phyloP scores from a whole-genome alignment of 2,888 invertebrate genomes.

The Eutolmus rufibarbis region DNA sequence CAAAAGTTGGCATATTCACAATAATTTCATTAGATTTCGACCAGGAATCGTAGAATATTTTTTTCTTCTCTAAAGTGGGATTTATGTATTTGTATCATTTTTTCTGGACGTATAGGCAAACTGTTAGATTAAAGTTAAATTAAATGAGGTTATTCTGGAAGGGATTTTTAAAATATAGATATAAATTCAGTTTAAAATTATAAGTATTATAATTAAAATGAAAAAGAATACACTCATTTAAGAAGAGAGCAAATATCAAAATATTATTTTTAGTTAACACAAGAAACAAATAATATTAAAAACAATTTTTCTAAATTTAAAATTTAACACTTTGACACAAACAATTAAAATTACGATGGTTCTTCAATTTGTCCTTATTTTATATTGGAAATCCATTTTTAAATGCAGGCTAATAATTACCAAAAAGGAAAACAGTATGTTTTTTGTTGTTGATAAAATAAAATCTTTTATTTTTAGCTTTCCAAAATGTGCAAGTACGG shows the following conservation, averaged over 20 bases:
- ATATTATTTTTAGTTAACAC: background rate
- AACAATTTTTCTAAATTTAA: background rate
- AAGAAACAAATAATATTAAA: too few relatives aligned
- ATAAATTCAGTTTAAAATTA: background rate
- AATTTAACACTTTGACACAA: background rate
- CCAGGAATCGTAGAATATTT: background rate
- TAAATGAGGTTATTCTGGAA: background rate
- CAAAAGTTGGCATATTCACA: background rate
- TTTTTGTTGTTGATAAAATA: too few relatives aligned
- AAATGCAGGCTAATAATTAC: background rate
- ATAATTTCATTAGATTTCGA: background rate
- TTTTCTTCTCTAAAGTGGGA: background rate
- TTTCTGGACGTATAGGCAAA: background rate
- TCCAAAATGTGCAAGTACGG: too few relatives aligned
- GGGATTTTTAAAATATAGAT: background rate
- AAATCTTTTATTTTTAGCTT: too few relatives aligned
- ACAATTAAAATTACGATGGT: background rate
- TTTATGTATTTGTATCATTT: background rate
- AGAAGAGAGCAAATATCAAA: background rate
- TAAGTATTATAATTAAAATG: background rate
- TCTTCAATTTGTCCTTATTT: background rate
- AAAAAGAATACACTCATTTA: background rate
- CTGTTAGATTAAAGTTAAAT: background rate
- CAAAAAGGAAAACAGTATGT: background rate
- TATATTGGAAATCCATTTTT: background rate